phyloP scores from a whole-genome alignment of 2,888 invertebrate genomes.

The Drosophila vallismaia region DNA sequence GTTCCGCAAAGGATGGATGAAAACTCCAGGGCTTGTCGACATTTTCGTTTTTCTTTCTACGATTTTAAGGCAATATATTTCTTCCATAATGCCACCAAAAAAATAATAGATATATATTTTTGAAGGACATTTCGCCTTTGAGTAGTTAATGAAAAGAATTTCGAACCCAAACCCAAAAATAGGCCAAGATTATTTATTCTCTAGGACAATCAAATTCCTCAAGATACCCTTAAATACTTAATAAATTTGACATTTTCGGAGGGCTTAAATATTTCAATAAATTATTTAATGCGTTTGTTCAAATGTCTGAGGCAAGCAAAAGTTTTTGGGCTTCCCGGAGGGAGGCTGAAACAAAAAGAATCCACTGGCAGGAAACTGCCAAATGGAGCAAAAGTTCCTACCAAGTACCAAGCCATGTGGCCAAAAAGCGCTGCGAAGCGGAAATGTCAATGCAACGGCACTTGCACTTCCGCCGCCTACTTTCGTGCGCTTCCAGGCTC shows the following conservation, averaged over 20 bases:
- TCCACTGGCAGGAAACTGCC: conserved; percentile 21
- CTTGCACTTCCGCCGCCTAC: conserved; percentile 78
- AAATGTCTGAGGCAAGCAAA: conserved; percentile 24
- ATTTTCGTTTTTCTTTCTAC: neutral
- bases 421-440: conserved; percentile 71
- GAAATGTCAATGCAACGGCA: conserved; percentile 79
- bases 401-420: conserved; percentile 43
- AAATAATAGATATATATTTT: conserved; percentile 10
- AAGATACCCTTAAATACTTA: neutral
- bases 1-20: conserved; percentile 8
- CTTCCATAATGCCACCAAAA: conserved; percentile 6
- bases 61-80: conserved; percentile 27
- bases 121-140: conserved; percentile 13
- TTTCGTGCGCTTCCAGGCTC: conserved; percentile 51
- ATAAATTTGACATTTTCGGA: neutral
- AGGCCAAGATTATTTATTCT: conserved; percentile 9
- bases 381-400: conserved; percentile 37
- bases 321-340: neutral
- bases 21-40: conserved; percentile 1
- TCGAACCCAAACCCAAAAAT: conserved; percentile 26
- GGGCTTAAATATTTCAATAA: neutral
- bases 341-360: conserved; percentile 5
- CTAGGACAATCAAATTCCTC: neutral
- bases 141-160: conserved; percentile 18
- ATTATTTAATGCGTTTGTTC: conserved; percentile 21